These are phyloP conservation scores for Rhopalosiphum padi DNA, from an alignment of 1,140 invertebrate species.

Conservation along the genomic window DNA sequence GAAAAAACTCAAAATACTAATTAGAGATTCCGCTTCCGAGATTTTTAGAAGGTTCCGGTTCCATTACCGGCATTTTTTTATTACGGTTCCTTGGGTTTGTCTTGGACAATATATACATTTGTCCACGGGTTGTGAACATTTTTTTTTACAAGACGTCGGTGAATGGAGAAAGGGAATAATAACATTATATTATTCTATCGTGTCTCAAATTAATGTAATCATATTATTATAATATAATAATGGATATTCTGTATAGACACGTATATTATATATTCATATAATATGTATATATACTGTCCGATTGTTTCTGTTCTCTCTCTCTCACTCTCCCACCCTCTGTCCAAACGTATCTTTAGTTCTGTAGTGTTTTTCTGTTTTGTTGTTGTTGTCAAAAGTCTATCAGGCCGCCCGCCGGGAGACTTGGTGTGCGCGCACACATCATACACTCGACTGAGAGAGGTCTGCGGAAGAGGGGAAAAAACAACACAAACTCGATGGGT, in stretches of 20 bases:
- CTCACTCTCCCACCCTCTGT: neutral
- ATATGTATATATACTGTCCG: neutral
- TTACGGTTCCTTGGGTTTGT: neutral
- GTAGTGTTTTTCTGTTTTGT: slow-evolving; percentile 14
- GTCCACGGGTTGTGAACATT: neutral
- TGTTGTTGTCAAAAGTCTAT: slow-evolving; percentile 20
- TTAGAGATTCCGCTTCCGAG: neutral
- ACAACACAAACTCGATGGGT: slow-evolving; percentile 30
- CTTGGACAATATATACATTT: neutral
- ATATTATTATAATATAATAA: slow-evolving; percentile 15
- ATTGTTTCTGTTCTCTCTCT: slow-evolving; percentile 17
- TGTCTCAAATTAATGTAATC: slow-evolving; percentile 9
- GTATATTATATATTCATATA: neutral
- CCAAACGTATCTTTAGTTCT: neutral
- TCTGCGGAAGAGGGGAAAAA: neutral
- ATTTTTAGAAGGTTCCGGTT: slow-evolving; percentile 13
- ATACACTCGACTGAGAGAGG: neutral
- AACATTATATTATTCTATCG: neutral
- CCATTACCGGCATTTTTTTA: neutral
- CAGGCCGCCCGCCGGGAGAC: slow-evolving; percentile 32
- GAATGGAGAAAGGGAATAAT: neutral
- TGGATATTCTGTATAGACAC: neutral
- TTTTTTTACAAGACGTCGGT: neutral
- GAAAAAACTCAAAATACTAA: neutral
- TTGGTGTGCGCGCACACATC: neutral